A percentile compares a stretch with the other conserved stretches of the same genome.
phyloP scores from a whole-genome alignment of 2,797 vertebrate genomes.

The Neosilurus hyrtlii region DNA sequence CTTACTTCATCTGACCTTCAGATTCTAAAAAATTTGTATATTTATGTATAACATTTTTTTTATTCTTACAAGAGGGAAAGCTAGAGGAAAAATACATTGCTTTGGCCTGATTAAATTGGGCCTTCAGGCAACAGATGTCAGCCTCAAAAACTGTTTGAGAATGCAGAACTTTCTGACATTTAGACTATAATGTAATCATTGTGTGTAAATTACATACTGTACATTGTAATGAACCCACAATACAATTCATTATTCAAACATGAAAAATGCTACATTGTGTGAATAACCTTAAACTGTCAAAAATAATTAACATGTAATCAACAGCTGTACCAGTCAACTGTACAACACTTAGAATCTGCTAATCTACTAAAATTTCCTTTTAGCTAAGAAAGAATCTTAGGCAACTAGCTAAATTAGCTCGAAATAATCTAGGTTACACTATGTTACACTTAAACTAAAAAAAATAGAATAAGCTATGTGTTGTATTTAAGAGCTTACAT shows the following conservation, averaged over 20 bases:
- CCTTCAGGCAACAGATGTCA: not conserved
- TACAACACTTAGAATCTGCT: not conserved
- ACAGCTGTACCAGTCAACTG: no score
- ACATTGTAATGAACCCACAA: not conserved
- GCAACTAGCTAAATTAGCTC: not conserved
- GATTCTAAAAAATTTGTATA: not conserved
- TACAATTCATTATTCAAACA: not conserved
- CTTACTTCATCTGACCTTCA: constrained; percentile 5
- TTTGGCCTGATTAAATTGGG: not conserved
- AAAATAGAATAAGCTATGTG: no score
- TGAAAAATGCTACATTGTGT: not conserved
- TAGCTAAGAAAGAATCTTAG: not conserved
- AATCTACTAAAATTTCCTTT: not conserved
- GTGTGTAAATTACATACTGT: not conserved
- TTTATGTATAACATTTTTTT: not conserved
- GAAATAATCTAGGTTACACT: no score
- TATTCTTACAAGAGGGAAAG: not conserved
- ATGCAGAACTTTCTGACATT: not conserved
- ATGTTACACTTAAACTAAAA: no score
- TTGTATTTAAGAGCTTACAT: no score
- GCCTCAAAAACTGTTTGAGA: not conserved
- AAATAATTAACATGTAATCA: not conserved
- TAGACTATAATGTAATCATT: no score
- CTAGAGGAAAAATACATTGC: not conserved
- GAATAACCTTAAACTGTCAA: not conserved